Conservation (phyloP, 2,888 invertebrate species). For the Carabus problematicus region DNA sequence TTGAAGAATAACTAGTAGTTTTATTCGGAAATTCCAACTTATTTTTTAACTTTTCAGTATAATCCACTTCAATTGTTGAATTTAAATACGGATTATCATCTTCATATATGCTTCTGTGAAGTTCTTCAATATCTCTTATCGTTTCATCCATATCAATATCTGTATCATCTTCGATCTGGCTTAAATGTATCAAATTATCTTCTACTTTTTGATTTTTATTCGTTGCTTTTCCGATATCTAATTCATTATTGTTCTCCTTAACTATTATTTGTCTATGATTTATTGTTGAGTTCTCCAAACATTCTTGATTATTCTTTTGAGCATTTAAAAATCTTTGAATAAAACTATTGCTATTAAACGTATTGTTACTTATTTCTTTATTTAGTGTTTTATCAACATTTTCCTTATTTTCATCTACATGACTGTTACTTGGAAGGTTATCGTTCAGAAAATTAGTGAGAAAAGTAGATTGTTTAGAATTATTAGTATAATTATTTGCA, state of each 20-base stretch:
- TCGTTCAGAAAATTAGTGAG: not conserved
- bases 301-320: too few relatives aligned
- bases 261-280: not conserved
- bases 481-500: not conserved
- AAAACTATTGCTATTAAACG: too few relatives aligned
- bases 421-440: not conserved
- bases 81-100: conserved; percentile 22
- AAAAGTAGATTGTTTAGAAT: not conserved
- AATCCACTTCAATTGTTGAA: conserved; percentile 32
- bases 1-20: not conserved
- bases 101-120: not conserved
- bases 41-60: conserved; percentile 21
- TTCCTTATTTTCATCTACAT: not conserved
- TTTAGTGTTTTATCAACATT: too few relatives aligned
- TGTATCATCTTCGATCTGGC: conserved; percentile 34
- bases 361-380: too few relatives aligned
- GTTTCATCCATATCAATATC: conserved; percentile 28
- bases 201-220: not conserved
- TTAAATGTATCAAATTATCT: conserved; percentile 25
- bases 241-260: conserved; percentile 4
- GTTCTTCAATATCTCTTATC: conserved; percentile 27
- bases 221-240: conserved; percentile 1
- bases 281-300: too few relatives aligned
- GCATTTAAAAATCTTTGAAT: too few relatives aligned
- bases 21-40: conserved; percentile 30